These are phyloP conservation scores for Onychostoma macrolepis DNA, from an alignment of 2,113 vertebrate genomes.

Conservation along the genomic window DNA sequence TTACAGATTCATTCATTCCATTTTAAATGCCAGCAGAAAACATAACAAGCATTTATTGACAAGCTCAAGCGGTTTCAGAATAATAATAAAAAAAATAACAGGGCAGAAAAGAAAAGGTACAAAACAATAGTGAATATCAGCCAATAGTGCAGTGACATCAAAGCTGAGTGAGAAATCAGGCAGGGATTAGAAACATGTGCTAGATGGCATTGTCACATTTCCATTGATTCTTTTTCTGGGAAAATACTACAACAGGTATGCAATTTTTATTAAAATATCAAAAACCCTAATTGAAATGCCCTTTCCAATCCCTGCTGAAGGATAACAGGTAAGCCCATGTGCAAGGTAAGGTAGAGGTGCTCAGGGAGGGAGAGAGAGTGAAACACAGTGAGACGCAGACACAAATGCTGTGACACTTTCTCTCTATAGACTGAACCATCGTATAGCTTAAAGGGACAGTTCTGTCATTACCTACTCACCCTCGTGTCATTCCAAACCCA, in stretches of 20 bases:
- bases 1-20: constrained; percentile 59
- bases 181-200: constrained; percentile 19
- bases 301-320: constrained; percentile 29
- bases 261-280: not conserved
- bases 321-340: not conserved
- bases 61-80: constrained; percentile 75
- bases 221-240: not conserved
- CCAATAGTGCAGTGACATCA: constrained; percentile 54
- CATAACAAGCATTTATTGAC: constrained; percentile 64
- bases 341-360: constrained; percentile 23
- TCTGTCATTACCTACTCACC: not conserved
- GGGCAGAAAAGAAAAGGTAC: constrained; percentile 56
- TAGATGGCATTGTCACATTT: not conserved
- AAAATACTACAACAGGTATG: not conserved
- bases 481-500: not conserved
- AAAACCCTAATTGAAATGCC: not conserved
- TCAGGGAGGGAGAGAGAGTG: constrained; percentile 30
- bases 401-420: constrained; percentile 12
- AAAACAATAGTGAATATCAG: constrained; percentile 57
- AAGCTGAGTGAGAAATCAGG: constrained; percentile 3
- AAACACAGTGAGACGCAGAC: constrained; percentile 37
- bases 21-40: constrained; percentile 44
- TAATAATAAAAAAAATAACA: constrained; percentile 32
- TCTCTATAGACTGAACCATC: constrained; percentile 14
- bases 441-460: not conserved